phyloP scores from a whole-genome alignment of 1,140 invertebrate genomes.

The Trachymyrmex cornetzi region DNA sequence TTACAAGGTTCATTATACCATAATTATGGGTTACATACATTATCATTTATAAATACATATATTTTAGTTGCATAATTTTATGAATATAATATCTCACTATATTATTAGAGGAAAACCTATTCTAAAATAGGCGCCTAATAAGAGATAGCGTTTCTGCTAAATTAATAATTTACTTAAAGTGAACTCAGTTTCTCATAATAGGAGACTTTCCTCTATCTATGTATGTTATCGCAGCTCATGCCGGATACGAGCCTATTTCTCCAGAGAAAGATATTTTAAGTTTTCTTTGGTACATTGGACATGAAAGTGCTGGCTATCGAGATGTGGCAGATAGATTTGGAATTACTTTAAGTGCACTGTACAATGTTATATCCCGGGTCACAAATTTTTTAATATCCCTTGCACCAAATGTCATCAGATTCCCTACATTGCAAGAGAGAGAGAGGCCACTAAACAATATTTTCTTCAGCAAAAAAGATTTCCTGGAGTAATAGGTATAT shows the following conservation, averaged over 20 bases:
- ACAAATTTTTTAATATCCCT: constrained; percentile 21
- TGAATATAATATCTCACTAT: not conserved
- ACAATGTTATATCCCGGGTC: constrained; percentile 1
- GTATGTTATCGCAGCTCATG: not conserved
- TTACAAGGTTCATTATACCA: constrained; percentile 8
- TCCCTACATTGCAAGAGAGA: constrained; percentile 20
- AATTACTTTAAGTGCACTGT: too few species aligned
- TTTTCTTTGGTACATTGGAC: too few species aligned
- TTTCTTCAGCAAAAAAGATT: not conserved
- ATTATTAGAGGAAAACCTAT: too few species aligned
- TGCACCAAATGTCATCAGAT: constrained; percentile 16
- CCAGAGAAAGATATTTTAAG: not conserved
- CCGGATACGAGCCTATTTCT: constrained; percentile 12
- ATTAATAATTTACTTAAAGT: too few species aligned
- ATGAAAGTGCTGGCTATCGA: too few species aligned
- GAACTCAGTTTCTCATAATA: too few species aligned
- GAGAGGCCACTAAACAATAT: not conserved
- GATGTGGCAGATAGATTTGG: too few species aligned
- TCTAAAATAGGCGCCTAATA: too few species aligned
- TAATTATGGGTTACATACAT: not conserved
- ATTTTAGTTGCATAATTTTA: constrained; percentile 2
- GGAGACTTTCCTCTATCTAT: too few species aligned
- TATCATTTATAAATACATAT: constrained; percentile 8
- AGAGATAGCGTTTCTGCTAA: too few species aligned
- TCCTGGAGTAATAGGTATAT: constrained; percentile 34